These are phyloP conservation scores for Stylophora pistillata DNA, from an alignment of 64 coral and sea anemone genomes.

Conservation along the genomic window DNA sequence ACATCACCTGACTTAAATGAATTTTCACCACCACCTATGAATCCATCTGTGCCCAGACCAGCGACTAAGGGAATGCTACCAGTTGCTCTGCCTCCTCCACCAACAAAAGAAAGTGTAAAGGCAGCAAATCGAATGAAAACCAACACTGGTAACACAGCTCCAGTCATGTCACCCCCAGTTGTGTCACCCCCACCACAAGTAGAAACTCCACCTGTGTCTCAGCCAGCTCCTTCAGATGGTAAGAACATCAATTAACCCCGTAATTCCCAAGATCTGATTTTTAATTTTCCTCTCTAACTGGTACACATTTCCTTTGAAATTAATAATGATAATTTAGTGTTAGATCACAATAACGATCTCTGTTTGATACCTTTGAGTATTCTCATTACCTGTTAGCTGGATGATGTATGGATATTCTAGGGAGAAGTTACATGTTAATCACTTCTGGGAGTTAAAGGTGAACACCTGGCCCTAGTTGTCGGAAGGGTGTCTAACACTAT, in stretches of 20 bases:
- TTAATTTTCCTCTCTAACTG: too few species aligned
- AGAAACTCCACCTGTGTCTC: constrained; percentile 4
- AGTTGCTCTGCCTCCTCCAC: constrained; percentile 47
- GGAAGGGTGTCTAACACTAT: too few species aligned
- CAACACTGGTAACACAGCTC: neutral
- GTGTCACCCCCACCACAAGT: neutral
- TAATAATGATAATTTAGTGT: too few species aligned
- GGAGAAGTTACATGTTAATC: too few species aligned
- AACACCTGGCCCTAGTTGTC: too few species aligned
- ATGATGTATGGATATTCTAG: too few species aligned
- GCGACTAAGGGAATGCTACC: constrained; percentile 4
- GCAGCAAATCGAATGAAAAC: constrained; percentile 46
- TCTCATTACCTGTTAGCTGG: too few species aligned
- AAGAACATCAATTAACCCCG: neutral
- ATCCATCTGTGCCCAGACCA: constrained; percentile 14
- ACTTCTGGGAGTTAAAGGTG: too few species aligned
- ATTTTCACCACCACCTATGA: constrained; percentile 10
- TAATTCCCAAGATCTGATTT: too few species aligned
- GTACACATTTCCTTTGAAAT: too few species aligned
- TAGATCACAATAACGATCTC: too few species aligned
- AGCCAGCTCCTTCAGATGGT: constrained; percentile 8
- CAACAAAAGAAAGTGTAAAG: constrained; percentile 67
- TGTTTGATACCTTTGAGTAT: too few species aligned
- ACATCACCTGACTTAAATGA: constrained; percentile 45
- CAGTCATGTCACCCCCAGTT: neutral